A percentile compares a stretch with the other conserved stretches of the same genome.
Conservation (phyloP, 1,140 invertebrate species). For the Leptopilina boulardi region DNA sequence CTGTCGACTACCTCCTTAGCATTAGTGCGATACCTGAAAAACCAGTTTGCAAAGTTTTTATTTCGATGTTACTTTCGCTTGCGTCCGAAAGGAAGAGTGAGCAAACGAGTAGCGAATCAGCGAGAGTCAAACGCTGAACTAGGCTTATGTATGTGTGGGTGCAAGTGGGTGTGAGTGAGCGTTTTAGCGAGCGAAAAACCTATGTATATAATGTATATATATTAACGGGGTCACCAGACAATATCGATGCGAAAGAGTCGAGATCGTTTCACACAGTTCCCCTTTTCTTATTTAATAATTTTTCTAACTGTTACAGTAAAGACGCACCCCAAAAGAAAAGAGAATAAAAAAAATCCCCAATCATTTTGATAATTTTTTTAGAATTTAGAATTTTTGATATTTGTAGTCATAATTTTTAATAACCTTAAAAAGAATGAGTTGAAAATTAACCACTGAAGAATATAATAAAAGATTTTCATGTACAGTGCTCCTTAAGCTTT, state of each 20-base stretch:
- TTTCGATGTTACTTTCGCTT: constrained; percentile 71
- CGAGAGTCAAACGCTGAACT: constrained; percentile 38
- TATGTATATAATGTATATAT: no score
- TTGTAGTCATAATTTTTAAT: no score
- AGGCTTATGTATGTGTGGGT: constrained; percentile 46
- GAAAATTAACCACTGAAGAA: no score
- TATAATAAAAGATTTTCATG: no score
- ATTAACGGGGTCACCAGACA: constrained; percentile 67
- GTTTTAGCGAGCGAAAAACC: constrained; percentile 46
- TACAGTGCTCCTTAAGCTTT: no score
- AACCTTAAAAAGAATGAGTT: no score
- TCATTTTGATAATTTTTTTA: no score
- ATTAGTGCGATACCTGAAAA: constrained; percentile 71
- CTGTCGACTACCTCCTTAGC: constrained; percentile 60
- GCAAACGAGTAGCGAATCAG: constrained; percentile 50
- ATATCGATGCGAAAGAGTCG: constrained; percentile 58
- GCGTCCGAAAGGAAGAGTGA: constrained; percentile 70
- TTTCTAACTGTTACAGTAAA: constrained; percentile 55
- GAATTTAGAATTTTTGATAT: no score
- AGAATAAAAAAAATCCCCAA: background rate
- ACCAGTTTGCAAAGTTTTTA: constrained; percentile 71
- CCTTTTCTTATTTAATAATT: constrained; percentile 54
- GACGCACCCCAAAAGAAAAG: background rate
- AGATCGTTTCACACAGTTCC: constrained; percentile 34
- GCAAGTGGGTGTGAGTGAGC: constrained; percentile 55